Percentiles rank a stretch among this genome's conserved stretches.
Evolutionary conservation across 2,113 vertebrate genomes (phyloP).

Genomic region (Chiloscyllium plagiosum): DNA sequence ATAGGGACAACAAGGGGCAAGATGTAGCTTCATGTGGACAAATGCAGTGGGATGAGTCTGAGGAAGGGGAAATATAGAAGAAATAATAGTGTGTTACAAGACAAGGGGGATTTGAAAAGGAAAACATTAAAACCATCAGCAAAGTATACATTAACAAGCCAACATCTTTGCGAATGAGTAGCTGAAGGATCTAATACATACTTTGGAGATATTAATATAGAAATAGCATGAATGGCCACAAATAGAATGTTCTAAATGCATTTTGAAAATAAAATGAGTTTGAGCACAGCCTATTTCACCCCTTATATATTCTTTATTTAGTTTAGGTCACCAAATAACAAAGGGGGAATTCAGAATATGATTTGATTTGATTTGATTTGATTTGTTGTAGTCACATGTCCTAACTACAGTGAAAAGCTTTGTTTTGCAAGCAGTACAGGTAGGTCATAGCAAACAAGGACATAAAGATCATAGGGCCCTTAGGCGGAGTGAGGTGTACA

Average conservation of each 20-base stretch:
- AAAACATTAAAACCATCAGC: background rate
- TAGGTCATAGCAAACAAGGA: too few relatives aligned
- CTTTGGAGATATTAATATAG: constrained; percentile 89
- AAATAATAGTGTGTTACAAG: background rate
- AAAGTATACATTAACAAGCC: background rate
- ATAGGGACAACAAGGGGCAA: background rate
- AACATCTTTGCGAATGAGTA: background rate
- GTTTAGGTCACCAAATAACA: background rate
- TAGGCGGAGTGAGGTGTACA: too few relatives aligned
- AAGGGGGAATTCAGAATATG: background rate
- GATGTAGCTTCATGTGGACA: background rate
- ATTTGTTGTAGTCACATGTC: too few relatives aligned
- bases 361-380: too few relatives aligned
- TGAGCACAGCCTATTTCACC: background rate
- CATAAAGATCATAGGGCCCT: too few relatives aligned
- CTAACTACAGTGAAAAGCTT: too few relatives aligned
- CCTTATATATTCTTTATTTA: background rate
- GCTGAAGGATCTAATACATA: constrained; percentile 49
- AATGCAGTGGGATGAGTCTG: background rate
- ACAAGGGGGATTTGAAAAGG: background rate
- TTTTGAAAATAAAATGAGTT: background rate
- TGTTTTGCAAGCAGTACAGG: too few relatives aligned
- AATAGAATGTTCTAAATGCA: constrained; percentile 64
- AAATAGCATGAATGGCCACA: constrained; percentile 86
- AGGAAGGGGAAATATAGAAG: background rate